Evolutionary conservation across 2,113 vertebrate species (phyloP), one percentile per base, ranked within the genome.

Genomic region (Lagenorhynchus albirostris): DNA sequence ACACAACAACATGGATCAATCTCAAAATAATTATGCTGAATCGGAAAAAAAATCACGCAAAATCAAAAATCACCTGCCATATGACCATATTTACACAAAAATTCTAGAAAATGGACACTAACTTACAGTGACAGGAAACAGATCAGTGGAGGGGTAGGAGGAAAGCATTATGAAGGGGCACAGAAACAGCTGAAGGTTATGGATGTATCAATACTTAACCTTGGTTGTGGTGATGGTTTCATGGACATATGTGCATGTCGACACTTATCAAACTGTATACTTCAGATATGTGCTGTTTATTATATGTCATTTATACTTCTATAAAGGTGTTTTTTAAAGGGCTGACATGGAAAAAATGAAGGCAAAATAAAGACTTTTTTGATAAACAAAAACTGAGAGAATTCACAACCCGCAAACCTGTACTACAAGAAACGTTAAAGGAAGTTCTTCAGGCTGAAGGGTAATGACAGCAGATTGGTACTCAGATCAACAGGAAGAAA

Each of bases 191-290:
- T 47, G n/a, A n/a, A 50, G 38, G 38, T 26, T 26, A 65, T 2
- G 36, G 38, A 2, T 4, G 26, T 1, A 17, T 21, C 55, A 21
- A 21, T 36, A 33, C 38, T 23, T n/a, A 21, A 21, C 17, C 20
- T 25, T 25, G 38, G 68, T 2, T 4, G 8, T n/a, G 47, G 41
- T 3, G 5, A 44, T 3, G 8, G 65, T 29, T 33, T 87, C 70
- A 10, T 1, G 12, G 21, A 58, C 0, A 3, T 3, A 12, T 1
- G 29, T 5, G 2, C 25, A 13, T 3, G 13, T 23, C n/a, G 36
- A 63, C 68, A 44, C n/a, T 14, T 21, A 60, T 21, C 55, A 63
- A 53, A 26, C 8, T 3, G 21, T 6, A 47, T 0, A 4, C n/a
- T 68, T 62, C 38, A 74, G 33, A 41, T 21, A 70, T 2, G 5